A percentile compares a stretch with the other conserved stretches of the same genome.
These are phyloP conservation scores for Gnathonemus longibarbis DNA, from an alignment of 2,113 vertebrate genomes.

Conservation along the genomic window DNA sequence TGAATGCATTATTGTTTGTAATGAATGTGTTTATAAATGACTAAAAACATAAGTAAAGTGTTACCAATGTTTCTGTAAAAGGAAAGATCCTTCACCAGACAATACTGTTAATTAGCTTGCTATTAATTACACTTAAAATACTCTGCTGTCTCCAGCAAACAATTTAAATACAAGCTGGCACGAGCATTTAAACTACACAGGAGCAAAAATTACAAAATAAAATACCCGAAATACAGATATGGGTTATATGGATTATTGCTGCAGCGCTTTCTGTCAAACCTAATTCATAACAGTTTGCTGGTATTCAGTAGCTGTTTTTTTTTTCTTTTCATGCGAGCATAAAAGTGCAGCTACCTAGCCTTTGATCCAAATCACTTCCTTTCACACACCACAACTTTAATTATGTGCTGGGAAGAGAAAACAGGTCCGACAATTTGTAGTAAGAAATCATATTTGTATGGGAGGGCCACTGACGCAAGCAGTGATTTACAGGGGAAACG, in stretches of 20 bases:
- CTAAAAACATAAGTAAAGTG: background rate
- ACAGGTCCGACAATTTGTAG: constrained; percentile 87
- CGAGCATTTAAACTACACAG: background rate
- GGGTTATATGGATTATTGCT: background rate
- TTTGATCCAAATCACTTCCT: constrained; percentile 93
- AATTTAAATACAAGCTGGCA: background rate
- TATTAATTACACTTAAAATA: background rate
- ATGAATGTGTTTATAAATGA: background rate
- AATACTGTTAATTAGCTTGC: background rate
- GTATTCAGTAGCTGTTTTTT: constrained; percentile 59
- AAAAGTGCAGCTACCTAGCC: constrained; percentile 67
- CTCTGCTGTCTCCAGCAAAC: background rate
- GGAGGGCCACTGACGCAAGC: constrained; percentile 72
- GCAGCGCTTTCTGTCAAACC: background rate
- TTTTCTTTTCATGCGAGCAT: constrained; percentile 67
- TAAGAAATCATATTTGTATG: constrained; percentile 89
- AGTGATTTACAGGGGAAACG: constrained; percentile 85
- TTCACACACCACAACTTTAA: constrained; percentile 80
- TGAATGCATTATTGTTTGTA: background rate
- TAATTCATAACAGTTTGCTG: background rate
- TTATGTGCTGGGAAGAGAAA: constrained; percentile 85
- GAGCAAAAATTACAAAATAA: background rate
- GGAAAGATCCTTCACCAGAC: background rate
- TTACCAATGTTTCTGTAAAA: background rate
- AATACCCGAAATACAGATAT: background rate